Conservation (phyloP, 2,113 vertebrate genomes). For the Elaphurus davidianus region DNA sequence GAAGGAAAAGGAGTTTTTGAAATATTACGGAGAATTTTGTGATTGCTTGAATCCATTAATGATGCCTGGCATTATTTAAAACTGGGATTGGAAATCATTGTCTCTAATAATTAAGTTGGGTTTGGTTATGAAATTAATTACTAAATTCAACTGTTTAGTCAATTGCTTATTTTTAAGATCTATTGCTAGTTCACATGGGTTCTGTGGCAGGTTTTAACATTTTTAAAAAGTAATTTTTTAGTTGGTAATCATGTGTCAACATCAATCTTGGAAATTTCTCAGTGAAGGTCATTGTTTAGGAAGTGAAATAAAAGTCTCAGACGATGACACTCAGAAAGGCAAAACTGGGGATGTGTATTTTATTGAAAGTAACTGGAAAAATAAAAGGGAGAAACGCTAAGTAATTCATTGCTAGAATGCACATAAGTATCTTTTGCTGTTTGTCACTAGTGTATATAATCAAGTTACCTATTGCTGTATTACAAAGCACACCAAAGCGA, state of each 20-base stretch:
- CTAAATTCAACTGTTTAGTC: not conserved
- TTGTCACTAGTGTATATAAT: not conserved
- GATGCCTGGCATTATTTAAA: not conserved
- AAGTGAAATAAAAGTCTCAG: constrained; percentile 22
- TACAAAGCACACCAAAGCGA: not conserved
- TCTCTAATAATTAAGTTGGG: not conserved
- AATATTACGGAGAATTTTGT: not conserved
- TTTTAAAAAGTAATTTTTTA: not conserved
- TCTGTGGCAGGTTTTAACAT: not conserved
- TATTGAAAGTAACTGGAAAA: not conserved
- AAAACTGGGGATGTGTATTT: not conserved
- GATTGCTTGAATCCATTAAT: not conserved
- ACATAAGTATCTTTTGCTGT: not conserved
- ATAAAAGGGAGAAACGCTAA: not conserved
- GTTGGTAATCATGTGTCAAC: not conserved
- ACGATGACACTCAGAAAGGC: not conserved
- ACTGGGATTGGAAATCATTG: not conserved
- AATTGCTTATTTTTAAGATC: constrained; percentile 4
- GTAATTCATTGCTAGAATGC: not conserved
- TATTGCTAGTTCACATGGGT: not conserved
- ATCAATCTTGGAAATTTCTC: not conserved
- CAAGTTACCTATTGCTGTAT: not conserved
- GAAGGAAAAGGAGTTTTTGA: not conserved
- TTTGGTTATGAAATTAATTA: constrained; percentile 9
- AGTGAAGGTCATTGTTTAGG: not conserved